Evolutionary conservation across 2,888 invertebrate genomes (phyloP), one percentile per base, ranked within the genome.

Genomic region (Conops quadrifasciatus): DNA sequence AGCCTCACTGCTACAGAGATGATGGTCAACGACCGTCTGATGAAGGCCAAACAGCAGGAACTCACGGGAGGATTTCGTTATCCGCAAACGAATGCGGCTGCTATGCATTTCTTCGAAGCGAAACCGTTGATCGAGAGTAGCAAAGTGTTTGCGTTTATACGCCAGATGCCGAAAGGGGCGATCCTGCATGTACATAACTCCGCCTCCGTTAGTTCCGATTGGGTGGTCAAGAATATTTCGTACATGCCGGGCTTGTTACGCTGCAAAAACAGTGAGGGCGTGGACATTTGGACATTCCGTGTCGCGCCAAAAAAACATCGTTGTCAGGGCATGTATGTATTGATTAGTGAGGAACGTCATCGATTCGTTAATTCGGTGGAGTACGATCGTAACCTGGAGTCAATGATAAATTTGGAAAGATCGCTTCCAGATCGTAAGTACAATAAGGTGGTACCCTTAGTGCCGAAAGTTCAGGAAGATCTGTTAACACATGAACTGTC

Each of bases 341-440:
- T 67, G 0, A 80, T 85, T 1, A 76, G 75, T 28, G 81, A 83
- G 1, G 82, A 83, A 86, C 68, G 88, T 81, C 15, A 82, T 86
- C 82, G 78, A 72, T 71, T 88, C 0, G 73, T 77, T 1, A 87
- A 88, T 66, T 80, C 85, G 0, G 77, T 78, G 0, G 72, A 82
- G 13, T 89, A 91, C 70, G 89, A 92, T 79, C 79, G 78, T 0
- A 83, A 87, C 47, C 83, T 93, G 62, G 87, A 87, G 59, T 84
- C 86, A n/a, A 84, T 87, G 30, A 86, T 93, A 66, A 89, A 90
- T 9, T 83, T 93, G 72, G 87, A 88, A 16, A 88, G 88, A 0
- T 83, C 88, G 0, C 79, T 89, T 71, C 88, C 88, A 1, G 87
- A 87, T 66, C 53, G 85, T 85, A 73, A 80, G 78, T 77, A 36